Evolutionary conservation across 1,140 invertebrate genomes (phyloP).

Genomic region (Kradibia gibbosae): DNA sequence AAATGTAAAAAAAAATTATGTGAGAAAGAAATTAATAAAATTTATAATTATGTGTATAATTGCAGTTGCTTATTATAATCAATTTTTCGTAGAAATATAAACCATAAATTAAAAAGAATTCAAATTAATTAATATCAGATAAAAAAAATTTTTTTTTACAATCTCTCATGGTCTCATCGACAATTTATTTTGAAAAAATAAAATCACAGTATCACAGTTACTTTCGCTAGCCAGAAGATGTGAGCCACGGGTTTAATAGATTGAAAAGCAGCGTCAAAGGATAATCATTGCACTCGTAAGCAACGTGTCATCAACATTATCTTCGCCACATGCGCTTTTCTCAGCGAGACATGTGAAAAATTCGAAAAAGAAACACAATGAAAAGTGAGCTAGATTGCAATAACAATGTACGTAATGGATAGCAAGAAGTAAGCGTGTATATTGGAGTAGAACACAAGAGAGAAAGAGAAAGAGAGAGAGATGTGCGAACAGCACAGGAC

Average conservation of each 20-base stretch:
- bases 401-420: no score
- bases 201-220: constrained; percentile 14
- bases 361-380: neutral
- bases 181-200: neutral
- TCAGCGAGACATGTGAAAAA: neutral
- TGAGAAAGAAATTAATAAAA: no score
- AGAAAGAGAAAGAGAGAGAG: no score
- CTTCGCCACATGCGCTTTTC: constrained; percentile 20
- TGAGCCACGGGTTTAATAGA: neutral
- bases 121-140: neutral
- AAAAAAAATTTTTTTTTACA: no score
- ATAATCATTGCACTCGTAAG: constrained; percentile 18
- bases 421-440: no score
- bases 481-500: no score
- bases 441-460: no score
- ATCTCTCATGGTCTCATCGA: neutral
- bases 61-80: no score
- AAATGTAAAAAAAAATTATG: no score
- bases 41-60: no score
- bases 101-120: neutral
- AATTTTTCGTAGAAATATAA: no score
- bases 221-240: constrained; percentile 7
- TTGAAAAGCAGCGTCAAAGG: constrained; percentile 41
- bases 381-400: neutral
- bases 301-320: no score